These are phyloP conservation scores for Cheilosia variabilis DNA, from an alignment of 2,888 invertebrate species.

Conservation along the genomic window DNA sequence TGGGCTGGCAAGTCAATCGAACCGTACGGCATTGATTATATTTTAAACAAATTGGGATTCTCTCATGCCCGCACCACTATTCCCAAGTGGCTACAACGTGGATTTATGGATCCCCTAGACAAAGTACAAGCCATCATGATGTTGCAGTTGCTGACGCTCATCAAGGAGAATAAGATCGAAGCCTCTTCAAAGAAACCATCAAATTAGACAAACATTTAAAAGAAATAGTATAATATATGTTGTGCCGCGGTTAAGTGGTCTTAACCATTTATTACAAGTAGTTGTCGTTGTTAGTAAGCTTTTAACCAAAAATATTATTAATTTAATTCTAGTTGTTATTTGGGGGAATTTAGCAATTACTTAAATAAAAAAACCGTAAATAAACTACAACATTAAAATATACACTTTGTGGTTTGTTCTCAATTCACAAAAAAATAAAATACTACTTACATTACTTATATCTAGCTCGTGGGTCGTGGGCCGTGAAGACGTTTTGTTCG, in stretches of 20 bases:
- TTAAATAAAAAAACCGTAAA: constrained; percentile 3
- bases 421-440: too few species aligned
- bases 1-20: constrained; percentile 99
- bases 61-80: constrained; percentile 99
- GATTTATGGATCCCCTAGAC: constrained; percentile 98
- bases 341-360: constrained; percentile 37
- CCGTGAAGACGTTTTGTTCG: too few species aligned
- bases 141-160: constrained; percentile 87
- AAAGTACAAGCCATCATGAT: constrained; percentile 93
- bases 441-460: too few species aligned
- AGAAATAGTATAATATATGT: constrained; percentile 6
- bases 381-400: constrained; percentile 12
- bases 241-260: constrained; percentile 10
- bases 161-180: constrained; percentile 84
- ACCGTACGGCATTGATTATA: constrained; percentile 99
- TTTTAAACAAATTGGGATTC: constrained; percentile 98
- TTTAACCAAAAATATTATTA: constrained; percentile 70
- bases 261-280: constrained; percentile 25
- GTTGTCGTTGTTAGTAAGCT: constrained; percentile 61
- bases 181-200: constrained; percentile 75
- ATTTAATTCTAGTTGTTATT: constrained; percentile 68
- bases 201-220: constrained; percentile 23
- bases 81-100: constrained; percentile 99
- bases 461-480: too few species aligned
- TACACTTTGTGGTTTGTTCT: background rate